Conservation (phyloP, 2,888 invertebrate species). For the Lottia scabra region DNA sequence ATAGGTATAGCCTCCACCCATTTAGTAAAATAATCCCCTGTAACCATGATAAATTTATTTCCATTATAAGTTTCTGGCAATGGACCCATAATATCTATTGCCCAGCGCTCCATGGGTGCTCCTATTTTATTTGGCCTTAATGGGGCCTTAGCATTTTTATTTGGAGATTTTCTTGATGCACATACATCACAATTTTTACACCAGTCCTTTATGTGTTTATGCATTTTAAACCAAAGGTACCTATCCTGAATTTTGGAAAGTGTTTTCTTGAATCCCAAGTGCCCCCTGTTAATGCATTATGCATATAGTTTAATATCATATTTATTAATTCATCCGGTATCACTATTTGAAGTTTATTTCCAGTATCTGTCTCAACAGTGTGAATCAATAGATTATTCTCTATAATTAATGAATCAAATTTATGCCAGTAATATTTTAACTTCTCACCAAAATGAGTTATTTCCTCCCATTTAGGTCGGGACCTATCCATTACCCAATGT, state of each 20-base stretch:
- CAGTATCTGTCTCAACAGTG: too few species aligned
- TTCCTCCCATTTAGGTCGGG: too few species aligned
- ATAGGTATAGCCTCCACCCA: constrained; percentile 6
- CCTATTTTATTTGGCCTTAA: neutral
- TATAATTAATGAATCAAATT: too few species aligned
- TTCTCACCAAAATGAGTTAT: too few species aligned
- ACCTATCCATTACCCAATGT: too few species aligned
- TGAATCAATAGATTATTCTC: too few species aligned
- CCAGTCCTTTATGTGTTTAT: neutral
- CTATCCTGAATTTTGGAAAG: neutral
- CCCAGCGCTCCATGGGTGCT: neutral
- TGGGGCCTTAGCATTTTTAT: neutral
- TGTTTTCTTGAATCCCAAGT: neutral
- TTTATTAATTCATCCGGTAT: neutral
- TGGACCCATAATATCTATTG: constrained; percentile 8
- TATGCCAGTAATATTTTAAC: too few species aligned
- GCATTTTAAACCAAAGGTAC: neutral
- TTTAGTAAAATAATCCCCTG: neutral
- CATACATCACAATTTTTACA: neutral
- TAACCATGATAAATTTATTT: neutral
- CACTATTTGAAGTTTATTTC: neutral
- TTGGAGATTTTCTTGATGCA: too few species aligned
- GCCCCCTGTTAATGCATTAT: neutral
- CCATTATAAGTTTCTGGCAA: neutral
- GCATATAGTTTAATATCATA: neutral